Conservation (phyloP, 2,113 vertebrate genomes). For the Spea multiplicata region DNA sequence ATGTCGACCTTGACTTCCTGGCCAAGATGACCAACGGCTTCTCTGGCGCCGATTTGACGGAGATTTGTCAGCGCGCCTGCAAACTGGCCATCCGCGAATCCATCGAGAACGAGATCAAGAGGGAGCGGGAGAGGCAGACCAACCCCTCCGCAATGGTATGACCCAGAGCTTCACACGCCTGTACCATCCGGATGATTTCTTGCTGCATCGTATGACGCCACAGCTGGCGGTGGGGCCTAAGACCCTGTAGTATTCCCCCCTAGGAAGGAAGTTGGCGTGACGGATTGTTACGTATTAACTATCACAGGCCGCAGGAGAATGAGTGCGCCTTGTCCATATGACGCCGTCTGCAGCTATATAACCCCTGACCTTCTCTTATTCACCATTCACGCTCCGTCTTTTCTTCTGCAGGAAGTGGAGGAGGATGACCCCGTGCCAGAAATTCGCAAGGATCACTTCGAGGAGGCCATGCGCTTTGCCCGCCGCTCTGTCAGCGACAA, state of each 20-base stretch:
- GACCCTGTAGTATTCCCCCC: too few relatives aligned
- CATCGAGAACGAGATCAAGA: constrained; percentile 92
- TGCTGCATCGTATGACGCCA: too few relatives aligned
- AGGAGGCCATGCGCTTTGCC: constrained; percentile 98
- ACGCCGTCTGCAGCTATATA: background rate
- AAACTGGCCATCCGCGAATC: constrained; percentile 95
- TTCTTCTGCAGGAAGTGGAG: constrained; percentile 82
- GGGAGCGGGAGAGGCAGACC: constrained; percentile 93
- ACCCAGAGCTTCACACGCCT: background rate
- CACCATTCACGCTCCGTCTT: background rate
- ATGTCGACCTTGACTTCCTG: constrained; percentile 92
- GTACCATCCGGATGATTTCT: too few relatives aligned
- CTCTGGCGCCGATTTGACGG: constrained; percentile 93
- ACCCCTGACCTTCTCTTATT: background rate
- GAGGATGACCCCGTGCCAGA: constrained; percentile 95
- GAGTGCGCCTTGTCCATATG: background rate
- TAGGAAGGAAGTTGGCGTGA: too few relatives aligned
- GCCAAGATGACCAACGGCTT: constrained; percentile 99
- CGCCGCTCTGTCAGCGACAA: constrained; percentile 97
- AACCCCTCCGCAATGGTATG: constrained; percentile 96
- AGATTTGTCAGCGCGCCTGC: constrained; percentile 96
- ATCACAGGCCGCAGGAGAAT: too few relatives aligned
- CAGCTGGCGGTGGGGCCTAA: too few relatives aligned
- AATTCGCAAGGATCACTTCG: constrained; percentile 97
- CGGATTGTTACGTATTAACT: too few relatives aligned